These are phyloP conservation scores for Chymomyza fuscimana DNA, from an alignment of 2,888 invertebrate genomes.

Conservation along the genomic window DNA sequence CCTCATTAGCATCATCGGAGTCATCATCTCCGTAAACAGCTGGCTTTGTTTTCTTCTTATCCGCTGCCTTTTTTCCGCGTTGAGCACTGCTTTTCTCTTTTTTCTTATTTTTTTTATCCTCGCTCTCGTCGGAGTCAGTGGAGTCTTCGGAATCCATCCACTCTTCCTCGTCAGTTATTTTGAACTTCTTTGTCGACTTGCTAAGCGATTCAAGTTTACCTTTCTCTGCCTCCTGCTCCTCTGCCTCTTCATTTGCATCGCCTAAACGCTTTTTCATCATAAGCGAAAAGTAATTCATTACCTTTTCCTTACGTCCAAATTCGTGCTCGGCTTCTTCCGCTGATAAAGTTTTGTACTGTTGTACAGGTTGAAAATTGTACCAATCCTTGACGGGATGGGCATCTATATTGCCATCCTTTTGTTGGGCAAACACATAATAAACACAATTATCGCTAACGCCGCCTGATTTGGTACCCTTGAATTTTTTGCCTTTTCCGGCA, in stretches of 20 bases:
- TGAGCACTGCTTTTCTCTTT: constrained; percentile 84
- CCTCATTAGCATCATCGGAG: constrained; percentile 97
- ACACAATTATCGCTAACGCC: constrained; percentile 98
- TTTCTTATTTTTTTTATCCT: constrained; percentile 85
- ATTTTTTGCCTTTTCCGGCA: constrained; percentile 89
- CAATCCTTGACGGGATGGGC: constrained; percentile 97
- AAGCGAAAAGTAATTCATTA: constrained; percentile 96
- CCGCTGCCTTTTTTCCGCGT: constrained; percentile 82
- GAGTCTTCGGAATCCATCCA: constrained; percentile 92
- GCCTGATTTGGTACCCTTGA: constrained; percentile 95
- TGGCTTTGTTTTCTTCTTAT: constrained; percentile 80
- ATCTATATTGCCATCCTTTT: constrained; percentile 96
- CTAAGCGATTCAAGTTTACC: constrained; percentile 80
- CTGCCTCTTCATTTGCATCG: constrained; percentile 82
- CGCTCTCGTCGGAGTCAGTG: constrained; percentile 88
- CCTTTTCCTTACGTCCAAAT: constrained; percentile 96
- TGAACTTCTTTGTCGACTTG: constrained; percentile 82
- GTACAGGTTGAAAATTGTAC: constrained; percentile 82
- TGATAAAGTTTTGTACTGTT: constrained; percentile 92
- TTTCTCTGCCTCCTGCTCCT: constrained; percentile 85
- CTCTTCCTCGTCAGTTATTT: constrained; percentile 96
- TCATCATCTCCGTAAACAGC: constrained; percentile 89
- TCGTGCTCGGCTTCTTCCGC: constrained; percentile 99
- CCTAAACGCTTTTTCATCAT: constrained; percentile 95
- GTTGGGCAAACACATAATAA: constrained; percentile 99